phyloP scores from a whole-genome alignment of 2,113 vertebrate species.

The Seriola dumerili region DNA sequence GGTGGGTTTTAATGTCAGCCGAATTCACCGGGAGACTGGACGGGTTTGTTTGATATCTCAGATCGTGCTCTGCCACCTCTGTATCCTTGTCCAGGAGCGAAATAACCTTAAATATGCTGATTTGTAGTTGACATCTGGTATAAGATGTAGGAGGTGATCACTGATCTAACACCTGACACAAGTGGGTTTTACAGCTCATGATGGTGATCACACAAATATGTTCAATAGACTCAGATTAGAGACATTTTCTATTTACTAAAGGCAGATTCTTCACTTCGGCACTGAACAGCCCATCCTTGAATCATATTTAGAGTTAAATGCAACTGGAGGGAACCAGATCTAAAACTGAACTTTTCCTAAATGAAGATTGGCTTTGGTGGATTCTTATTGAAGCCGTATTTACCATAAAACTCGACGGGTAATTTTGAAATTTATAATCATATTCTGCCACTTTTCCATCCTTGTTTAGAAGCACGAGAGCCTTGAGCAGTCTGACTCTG shows the following conservation, averaged over 20 bases:
- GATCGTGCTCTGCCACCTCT: rapidly evolving
- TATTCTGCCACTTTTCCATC: neutral
- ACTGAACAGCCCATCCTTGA: too few species aligned
- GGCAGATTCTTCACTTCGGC: neutral
- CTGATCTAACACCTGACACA: too few species aligned
- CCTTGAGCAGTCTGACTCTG: neutral
- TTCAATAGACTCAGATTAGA: too few species aligned
- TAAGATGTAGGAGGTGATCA: too few species aligned
- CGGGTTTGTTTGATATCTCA: too few species aligned
- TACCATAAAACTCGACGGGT: too few species aligned
- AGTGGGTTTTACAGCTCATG: too few species aligned
- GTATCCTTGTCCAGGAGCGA: neutral
- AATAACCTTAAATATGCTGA: neutral
- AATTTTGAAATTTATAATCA: too few species aligned
- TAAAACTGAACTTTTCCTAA: neutral
- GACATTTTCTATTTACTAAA: too few species aligned
- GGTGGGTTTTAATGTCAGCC: neutral
- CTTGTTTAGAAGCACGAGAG: neutral
- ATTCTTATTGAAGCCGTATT: neutral
- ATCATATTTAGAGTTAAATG: too few species aligned
- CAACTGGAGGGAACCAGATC: too few species aligned
- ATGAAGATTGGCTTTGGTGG: neutral
- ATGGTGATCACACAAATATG: too few species aligned
- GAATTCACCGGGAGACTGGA: neutral
- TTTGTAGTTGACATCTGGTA: neutral